Evolutionary conservation across 2,888 invertebrate species (phyloP), one percentile per base, ranked within the genome.

Genomic region (Leptinotarsa tumamoca): DNA sequence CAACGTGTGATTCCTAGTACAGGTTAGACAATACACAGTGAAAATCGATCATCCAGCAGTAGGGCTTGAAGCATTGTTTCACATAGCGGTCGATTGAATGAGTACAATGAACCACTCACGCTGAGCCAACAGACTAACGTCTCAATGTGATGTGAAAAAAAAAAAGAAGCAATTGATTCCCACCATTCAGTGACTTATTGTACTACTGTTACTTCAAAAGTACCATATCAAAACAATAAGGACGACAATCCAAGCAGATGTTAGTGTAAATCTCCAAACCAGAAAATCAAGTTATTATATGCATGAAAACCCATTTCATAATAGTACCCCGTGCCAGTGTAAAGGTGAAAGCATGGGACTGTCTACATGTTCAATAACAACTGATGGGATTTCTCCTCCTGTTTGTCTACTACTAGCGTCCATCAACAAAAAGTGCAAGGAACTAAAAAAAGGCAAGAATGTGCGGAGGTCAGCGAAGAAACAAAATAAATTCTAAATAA

Each of bases 341-440:
- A 83, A 78, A 80, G 83, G 80, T 77, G 81, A 77, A 80, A 82
- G 80, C 73, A 81, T 79, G 66, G 84, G 84, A 80, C 82, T 84
- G 82, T 87, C 87, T 77, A 86, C 85, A 83, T 87, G 86, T 80
- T 87, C 86, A 77, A 87, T 82, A 77, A 85, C 78, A 74, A 87
- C 84, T 70, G 86, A 84, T 71, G 87, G 87, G 72, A 86, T 76
- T 70, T 73, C 71, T 71, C 70, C 71, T 72, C 70, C 79, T 76
- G 67, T 68, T 58, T 72, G 54, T 56, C 68, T 80, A 73, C 79
- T 77, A 33, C 71, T 77, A 67, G 78, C 74, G 72, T 79, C 82
- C 82, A 82, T 83, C 74, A 76, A 56, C 54, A 68, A 73, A 74
- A 74, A 74, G 79, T 61, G 76, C 74, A 79, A 71, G 75, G 76